Percentiles rank a stretch among this genome's conserved stretches.
Conservation (phyloP, 2,888 invertebrate species). For the Gibbula magus region DNA sequence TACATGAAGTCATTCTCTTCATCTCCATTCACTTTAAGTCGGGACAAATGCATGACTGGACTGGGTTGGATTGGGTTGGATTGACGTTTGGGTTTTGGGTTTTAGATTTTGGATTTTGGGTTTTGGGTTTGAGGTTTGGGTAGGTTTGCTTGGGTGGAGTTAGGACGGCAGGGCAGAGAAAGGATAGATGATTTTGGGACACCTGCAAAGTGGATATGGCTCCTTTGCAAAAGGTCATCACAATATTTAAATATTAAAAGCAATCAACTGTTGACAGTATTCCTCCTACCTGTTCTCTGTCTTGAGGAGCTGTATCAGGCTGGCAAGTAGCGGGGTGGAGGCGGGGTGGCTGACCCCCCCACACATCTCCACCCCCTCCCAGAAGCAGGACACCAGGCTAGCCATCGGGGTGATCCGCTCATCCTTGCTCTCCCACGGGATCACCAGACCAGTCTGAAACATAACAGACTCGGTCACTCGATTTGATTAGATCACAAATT, state of each 20-base stretch:
- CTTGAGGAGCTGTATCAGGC: constrained; percentile 44
- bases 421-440: constrained; percentile 43
- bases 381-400: constrained; percentile 43
- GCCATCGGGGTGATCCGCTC: constrained; percentile 31
- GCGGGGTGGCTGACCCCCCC: constrained; percentile 19
- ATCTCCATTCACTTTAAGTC: too few species aligned
- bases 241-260: not conserved
- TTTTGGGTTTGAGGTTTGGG: too few species aligned
- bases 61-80: too few species aligned
- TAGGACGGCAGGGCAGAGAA: too few species aligned
- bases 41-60: too few species aligned
- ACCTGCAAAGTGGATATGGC: too few species aligned
- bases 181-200: too few species aligned
- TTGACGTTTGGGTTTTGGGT: too few species aligned
- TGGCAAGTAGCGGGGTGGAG: constrained; percentile 38
- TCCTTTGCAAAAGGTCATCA: not conserved
- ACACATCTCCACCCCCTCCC: constrained; percentile 50
- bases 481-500: too few species aligned
- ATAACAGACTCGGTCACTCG: not conserved
- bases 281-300: constrained; percentile 46
- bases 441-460: constrained; percentile 44
- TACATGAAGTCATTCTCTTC: too few species aligned
- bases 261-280: not conserved
- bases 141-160: too few species aligned
- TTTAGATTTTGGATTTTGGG: too few species aligned